Base-by-base conservation (phyloP, 2,888 invertebrate species). In the Anthoptus insignis region DNA sequence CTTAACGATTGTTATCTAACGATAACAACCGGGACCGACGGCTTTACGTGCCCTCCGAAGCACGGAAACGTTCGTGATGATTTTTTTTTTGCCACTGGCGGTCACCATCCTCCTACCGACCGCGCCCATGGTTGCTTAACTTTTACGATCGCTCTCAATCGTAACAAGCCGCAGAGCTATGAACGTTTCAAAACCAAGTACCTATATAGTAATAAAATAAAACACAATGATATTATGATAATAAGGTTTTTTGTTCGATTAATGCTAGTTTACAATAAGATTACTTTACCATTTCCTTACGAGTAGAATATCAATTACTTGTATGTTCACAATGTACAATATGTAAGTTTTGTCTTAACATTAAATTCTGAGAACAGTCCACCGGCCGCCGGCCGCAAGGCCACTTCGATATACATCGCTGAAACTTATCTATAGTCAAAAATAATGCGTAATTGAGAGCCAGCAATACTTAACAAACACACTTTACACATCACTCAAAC, bases 321-420 rank as follows among this genome's bases (percentile, higher is more conserved):
- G 83, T 92, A 92, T 93, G 89, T 93, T 91, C 92, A 93, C 87
- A 92, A 93, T 93, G 91, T 93, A 92, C 93, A 93, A 86, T 91
- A 89, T 87, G 86, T 89, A 86, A 84, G 82, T 84, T 81, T 81
- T 83, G 76, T 83, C 86, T 88, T 90, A 88, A 76, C 83, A 76
- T 88, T 90, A 88, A 86, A 86, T 85, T 88, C 82, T 86, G 87
- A 85, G 77, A 82, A 86, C 87, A 89, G 89, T 90, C 88, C 89
- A 85, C 89, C 86, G 86, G 85, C 87, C 88, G 84, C 86, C 84
- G 84, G 86, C 85, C 89, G 78, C 88, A 91, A 92, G 91, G 89
- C 87, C 92, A 91, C 92, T 92, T 92, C 77, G 78, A 88, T 80
- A 86, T 84, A 85, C 82, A 76, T 84, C 81, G 82, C 81, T 84